Evolutionary conservation across 2,888 invertebrate genomes (phyloP).

Genomic region (Zygothrica quintamaculata): DNA sequence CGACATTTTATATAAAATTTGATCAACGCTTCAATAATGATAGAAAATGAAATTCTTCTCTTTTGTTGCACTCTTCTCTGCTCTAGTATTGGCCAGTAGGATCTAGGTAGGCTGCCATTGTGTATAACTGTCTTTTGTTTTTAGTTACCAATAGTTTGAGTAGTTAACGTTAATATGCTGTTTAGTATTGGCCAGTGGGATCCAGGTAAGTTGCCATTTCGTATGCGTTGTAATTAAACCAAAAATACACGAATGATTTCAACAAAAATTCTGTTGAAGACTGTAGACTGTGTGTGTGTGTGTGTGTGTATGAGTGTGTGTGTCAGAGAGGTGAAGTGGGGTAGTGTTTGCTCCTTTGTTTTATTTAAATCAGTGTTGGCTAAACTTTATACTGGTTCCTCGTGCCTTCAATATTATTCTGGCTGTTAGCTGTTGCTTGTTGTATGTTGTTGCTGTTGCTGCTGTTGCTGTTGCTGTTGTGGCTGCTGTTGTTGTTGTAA

Average conservation of each 20-base stretch:
- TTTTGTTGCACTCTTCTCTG: constrained; percentile 1
- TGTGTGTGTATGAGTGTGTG: no score
- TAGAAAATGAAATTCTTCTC: no score
- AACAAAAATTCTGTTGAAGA: constrained; percentile 34
- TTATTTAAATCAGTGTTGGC: constrained; percentile 55
- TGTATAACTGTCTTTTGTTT: constrained; percentile 16
- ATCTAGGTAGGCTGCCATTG: constrained; percentile 82
- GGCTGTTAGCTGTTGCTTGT: constrained; percentile 10
- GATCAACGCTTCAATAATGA: no score
- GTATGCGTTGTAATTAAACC: constrained; percentile 57
- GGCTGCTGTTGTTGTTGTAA: constrained; percentile 68
- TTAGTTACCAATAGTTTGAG: constrained; percentile 2
- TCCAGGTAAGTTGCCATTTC: constrained; percentile 83
- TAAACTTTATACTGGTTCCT: constrained; percentile 68
- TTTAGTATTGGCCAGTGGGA: constrained; percentile 84
- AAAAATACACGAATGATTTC: constrained; percentile 69
- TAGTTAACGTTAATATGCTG: no score
- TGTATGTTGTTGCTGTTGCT: not conserved
- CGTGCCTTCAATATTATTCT: constrained; percentile 4
- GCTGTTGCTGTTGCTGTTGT: constrained; percentile 8
- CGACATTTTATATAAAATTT: constrained; percentile 70
- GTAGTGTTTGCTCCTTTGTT: constrained; percentile 55
- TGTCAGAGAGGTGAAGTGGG: not conserved
- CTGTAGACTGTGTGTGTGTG: no score
- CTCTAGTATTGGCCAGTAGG: constrained; percentile 84